Conservation (phyloP, 2,113 vertebrate genomes). For the Pipa parva region DNA sequence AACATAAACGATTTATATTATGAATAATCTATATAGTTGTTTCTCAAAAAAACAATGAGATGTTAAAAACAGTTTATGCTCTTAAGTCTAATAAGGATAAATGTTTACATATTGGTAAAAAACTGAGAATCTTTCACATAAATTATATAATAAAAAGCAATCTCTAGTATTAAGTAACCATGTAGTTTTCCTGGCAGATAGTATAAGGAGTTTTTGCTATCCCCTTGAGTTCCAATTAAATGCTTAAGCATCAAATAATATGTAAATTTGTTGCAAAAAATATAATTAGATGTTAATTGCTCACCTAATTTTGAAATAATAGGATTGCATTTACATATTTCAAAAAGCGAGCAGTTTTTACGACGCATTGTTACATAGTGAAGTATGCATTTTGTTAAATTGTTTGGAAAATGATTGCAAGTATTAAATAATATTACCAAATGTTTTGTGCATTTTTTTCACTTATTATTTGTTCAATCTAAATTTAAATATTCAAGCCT, state of each 20-base stretch:
- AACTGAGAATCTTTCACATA: not conserved
- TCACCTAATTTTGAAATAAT: conserved; percentile 40
- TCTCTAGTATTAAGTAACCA: conserved; percentile 27
- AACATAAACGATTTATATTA: too few species aligned
- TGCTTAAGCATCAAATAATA: conserved; percentile 39
- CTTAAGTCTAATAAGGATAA: too few species aligned
- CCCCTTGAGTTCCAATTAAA: conserved; percentile 40
- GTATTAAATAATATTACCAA: too few species aligned
- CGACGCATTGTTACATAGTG: conserved; percentile 17
- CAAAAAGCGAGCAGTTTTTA: conserved; percentile 13
- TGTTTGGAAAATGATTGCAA: not conserved
- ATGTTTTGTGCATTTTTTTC: too few species aligned
- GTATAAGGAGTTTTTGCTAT: conserved; percentile 23
- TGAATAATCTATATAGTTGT: too few species aligned
- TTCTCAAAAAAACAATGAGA: too few species aligned
- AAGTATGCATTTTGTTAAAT: conserved; percentile 19
- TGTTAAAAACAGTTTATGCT: too few species aligned
- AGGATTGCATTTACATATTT: conserved; percentile 33
- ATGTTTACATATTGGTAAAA: not conserved
- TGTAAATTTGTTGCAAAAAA: conserved; percentile 39
- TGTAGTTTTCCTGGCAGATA: conserved; percentile 22
- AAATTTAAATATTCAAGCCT: not conserved
- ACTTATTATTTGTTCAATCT: not conserved
- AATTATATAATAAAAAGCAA: conserved; percentile 14
- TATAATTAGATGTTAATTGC: conserved; percentile 40